phyloP scores from a whole-genome alignment of 2,888 invertebrate genomes.

The Drosophila recens region DNA sequence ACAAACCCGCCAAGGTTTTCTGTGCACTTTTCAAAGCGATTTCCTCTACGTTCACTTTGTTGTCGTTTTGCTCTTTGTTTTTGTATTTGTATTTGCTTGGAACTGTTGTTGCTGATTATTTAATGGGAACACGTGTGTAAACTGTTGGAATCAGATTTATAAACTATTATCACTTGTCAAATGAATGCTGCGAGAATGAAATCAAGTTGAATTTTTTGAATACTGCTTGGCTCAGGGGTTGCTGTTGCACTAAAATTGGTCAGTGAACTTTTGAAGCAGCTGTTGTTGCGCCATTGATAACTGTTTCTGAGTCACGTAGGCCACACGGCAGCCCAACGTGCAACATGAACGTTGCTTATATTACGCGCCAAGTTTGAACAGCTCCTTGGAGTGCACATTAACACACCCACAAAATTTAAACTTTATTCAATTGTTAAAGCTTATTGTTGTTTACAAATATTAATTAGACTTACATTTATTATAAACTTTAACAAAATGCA shows the following conservation, averaged over 20 bases:
- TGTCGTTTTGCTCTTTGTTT: conserved; percentile 12
- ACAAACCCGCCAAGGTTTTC: conserved; percentile 59
- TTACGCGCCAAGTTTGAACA: conserved; percentile 49
- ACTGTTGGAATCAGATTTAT: conserved; percentile 1
- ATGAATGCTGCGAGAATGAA: conserved; percentile 12
- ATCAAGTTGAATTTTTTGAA: conserved; percentile 53
- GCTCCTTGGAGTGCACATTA: not conserved
- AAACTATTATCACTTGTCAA: conserved; percentile 12
- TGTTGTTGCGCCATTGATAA: conserved; percentile 78
- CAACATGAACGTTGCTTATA: conserved; percentile 53
- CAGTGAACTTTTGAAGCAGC: conserved; percentile 69
- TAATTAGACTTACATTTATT: conserved; percentile 30
- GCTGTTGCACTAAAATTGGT: conserved; percentile 68
- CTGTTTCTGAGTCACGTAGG: conserved; percentile 81
- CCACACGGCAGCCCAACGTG: conserved; percentile 59
- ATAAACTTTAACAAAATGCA: conserved; percentile 9
- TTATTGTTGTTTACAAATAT: not conserved
- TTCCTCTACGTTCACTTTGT: conserved; percentile 60
- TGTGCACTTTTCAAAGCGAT: conserved; percentile 28
- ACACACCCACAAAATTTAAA: not conserved
- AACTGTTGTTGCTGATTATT: conserved; percentile 42
- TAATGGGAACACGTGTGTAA: conserved; percentile 41
- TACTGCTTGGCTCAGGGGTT: conserved; percentile 37
- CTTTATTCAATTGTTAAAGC: not conserved
- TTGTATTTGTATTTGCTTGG: conserved; percentile 10